Evolutionary conservation across 2,113 vertebrate species (phyloP), one percentile per base, ranked within the genome.

Genomic region (Hydrolagus affinis): DNA sequence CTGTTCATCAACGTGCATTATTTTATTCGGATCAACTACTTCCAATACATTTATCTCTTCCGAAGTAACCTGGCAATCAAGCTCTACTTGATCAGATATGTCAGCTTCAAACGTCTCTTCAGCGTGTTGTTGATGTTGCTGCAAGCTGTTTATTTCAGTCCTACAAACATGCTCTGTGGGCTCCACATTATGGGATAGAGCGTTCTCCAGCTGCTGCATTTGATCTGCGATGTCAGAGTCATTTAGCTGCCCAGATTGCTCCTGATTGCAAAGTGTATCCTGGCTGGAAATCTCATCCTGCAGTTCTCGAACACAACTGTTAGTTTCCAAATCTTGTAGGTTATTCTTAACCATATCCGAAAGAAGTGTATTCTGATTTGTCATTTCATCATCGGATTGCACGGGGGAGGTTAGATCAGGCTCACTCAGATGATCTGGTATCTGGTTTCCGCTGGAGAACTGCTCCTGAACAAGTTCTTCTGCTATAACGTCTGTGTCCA

Each of bases 181-280:
- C 75, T 87, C 32, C 0, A 87, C 0, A 0, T 90, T 88, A 7
- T 87, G 6, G 66, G 89, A 88, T 77, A 93, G 85, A 8, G 76
- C 88, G 28, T 92, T 87, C 85, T 94, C 89, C n/a, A 90, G 88
- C 11, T 92, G 88, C 60, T 90, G 90, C 85, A 90, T 87, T 74
- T 90, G 87, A 0, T 87, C 89, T 23, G 86, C 77, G 4, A 85
- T 2, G 56, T 85, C 89, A 21, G 88, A 87, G 32, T 88, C 86
- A 44, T 68, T 19, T 4, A 89, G 10, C 1, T 89, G 86, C 85
- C 89, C 86, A 59, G 86, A 85, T 25, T 23, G 7, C 62, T 70
- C 89, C 87, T 86, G 56, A n/a, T 85, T 21, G 19, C 9, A 7
- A 15, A 17, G 10, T 62, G 28, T 86, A 70, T 25, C 14, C 56